Evolutionary conservation across 2,113 vertebrate species (phyloP).

Genomic region (Psammodynastes pulverulentus): DNA sequence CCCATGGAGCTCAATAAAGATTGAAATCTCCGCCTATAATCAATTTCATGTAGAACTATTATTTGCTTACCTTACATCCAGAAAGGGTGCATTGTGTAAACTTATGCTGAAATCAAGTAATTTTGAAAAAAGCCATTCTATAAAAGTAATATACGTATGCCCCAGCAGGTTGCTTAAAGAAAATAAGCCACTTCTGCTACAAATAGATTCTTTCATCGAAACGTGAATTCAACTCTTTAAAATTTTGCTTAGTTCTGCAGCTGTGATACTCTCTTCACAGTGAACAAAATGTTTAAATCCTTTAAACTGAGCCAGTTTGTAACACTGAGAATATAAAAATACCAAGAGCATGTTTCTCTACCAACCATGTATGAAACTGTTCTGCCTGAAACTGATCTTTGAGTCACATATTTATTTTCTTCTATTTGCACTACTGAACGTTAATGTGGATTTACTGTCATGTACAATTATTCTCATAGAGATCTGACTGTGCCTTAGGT

Average conservation of each 20-base stretch:
- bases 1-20: background rate
- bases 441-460: slow-evolving; percentile 46
- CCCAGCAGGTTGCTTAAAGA: slow-evolving; percentile 20
- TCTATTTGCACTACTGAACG: slow-evolving; percentile 41
- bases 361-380: slow-evolving; percentile 49
- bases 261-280: slow-evolving; percentile 31
- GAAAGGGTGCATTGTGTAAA: background rate
- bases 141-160: background rate
- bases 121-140: background rate
- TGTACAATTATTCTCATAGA: slow-evolving; percentile 41
- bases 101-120: slow-evolving; percentile 29
- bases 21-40: background rate
- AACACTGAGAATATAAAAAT: slow-evolving; percentile 53
- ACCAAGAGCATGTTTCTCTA: slow-evolving; percentile 38
- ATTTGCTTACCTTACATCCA: background rate
- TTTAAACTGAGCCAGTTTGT: slow-evolving; percentile 16
- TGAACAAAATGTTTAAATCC: slow-evolving; percentile 21
- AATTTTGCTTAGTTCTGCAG: slow-evolving; percentile 40
- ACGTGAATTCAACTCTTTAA: slow-evolving; percentile 26
- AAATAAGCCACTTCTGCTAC: slow-evolving; percentile 22
- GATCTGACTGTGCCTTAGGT: slow-evolving; percentile 38
- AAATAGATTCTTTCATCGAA: slow-evolving; percentile 43
- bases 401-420: slow-evolving; percentile 26
- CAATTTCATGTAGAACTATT: background rate
- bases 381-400: slow-evolving; percentile 43